phyloP scores from a whole-genome alignment of 2,113 vertebrate species.

The Vulpes lagopus region DNA sequence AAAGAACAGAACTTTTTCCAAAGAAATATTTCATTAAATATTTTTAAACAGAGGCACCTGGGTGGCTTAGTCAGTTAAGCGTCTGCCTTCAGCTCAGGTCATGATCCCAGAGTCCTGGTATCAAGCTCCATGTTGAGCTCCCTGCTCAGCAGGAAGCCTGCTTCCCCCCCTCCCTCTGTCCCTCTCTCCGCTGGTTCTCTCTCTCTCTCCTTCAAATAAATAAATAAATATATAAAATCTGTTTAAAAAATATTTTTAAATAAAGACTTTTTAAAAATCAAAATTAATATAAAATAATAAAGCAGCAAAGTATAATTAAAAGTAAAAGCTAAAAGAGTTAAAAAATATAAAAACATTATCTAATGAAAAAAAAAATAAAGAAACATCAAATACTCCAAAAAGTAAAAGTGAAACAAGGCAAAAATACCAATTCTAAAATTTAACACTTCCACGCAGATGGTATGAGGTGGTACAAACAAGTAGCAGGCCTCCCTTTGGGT shows the following conservation, averaged over 20 bases:
- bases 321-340: conserved; percentile 9
- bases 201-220: too few species aligned
- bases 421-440: background rate
- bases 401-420: background rate
- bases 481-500: background rate
- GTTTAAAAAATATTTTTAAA: background rate
- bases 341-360: background rate
- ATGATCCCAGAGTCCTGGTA: too few species aligned
- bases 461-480: background rate
- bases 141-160: too few species aligned
- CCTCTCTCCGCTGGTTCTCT: too few species aligned
- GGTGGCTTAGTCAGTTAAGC: too few species aligned
- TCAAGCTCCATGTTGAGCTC: too few species aligned
- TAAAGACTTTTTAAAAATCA: background rate
- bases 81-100: too few species aligned
- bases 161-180: too few species aligned
- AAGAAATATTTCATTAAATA: background rate
- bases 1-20: background rate
- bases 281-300: background rate
- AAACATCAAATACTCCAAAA: background rate
- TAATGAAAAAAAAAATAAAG: background rate
- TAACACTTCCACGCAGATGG: too few species aligned
- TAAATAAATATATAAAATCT: too few species aligned
- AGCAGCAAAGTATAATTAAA: background rate
- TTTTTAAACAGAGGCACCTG: background rate